phyloP scores from a whole-genome alignment of 2,113 vertebrate species.

The Colossoma macropomum region DNA sequence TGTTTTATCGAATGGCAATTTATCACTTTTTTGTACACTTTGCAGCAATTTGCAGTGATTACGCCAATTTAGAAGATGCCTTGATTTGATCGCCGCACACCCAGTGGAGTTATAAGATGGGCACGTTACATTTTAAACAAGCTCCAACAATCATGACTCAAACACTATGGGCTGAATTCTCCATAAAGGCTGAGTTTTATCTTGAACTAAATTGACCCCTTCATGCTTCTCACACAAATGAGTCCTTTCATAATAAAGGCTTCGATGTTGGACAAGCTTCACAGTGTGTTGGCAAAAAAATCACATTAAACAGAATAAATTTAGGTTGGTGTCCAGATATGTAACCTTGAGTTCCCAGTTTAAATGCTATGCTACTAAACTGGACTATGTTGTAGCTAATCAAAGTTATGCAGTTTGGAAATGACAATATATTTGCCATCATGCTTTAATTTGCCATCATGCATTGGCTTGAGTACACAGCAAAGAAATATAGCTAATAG shows the following conservation, averaged over 20 bases:
- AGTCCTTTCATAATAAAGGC: not conserved
- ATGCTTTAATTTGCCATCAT: no score
- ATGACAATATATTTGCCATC: no score
- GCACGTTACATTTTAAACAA: not conserved
- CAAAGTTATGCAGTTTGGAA: no score
- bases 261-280: no score
- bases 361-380: no score
- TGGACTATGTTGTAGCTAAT: no score
- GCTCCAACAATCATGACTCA: not conserved
- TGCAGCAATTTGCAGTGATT: slow-evolving; percentile 17
- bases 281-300: no score
- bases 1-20: slow-evolving; percentile 38
- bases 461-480: no score
- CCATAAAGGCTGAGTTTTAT: not conserved
- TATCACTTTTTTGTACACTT: slow-evolving; percentile 22
- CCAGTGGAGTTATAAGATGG: slow-evolving; percentile 2
- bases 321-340: no score
- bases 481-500: no score
- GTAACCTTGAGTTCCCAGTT: no score
- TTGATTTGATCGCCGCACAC: not conserved
- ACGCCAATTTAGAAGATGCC: slow-evolving; percentile 24
- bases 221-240: not conserved
- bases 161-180: not conserved
- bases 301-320: no score
- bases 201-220: slow-evolving; percentile 1